These are phyloP conservation scores for Acipenser transmontanus DNA, from an alignment of 2,797 vertebrate genomes.

Conservation along the genomic window DNA sequence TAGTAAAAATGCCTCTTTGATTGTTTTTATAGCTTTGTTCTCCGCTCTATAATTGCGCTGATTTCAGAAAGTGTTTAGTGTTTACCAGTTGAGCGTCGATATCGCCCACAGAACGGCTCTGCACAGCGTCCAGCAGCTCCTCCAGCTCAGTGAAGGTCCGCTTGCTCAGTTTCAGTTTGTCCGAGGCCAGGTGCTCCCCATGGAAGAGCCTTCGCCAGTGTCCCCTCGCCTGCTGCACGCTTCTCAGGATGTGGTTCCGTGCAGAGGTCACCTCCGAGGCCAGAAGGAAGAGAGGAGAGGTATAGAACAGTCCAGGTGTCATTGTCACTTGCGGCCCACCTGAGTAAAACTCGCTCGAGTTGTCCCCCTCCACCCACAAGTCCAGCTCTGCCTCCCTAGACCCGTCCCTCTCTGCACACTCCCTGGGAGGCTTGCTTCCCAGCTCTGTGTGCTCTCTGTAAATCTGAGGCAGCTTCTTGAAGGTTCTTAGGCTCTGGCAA, in stretches of 20 bases:
- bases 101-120: slow-evolving; percentile 84
- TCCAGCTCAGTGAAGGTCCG: slow-evolving; percentile 83
- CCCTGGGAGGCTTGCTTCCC: slow-evolving; percentile 42
- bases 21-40: no score
- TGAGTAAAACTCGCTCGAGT: slow-evolving; percentile 59
- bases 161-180: slow-evolving; percentile 86
- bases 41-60: no score
- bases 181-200: slow-evolving; percentile 82
- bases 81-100: slow-evolving; percentile 91
- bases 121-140: slow-evolving; percentile 86
- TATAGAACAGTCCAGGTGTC: slow-evolving; percentile 57
- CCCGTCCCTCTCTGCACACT: slow-evolving; percentile 43
- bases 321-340: slow-evolving; percentile 40
- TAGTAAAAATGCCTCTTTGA: no score
- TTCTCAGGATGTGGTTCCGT: slow-evolving; percentile 74
- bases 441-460: slow-evolving; percentile 68
- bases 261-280: slow-evolving; percentile 78
- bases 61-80: no score
- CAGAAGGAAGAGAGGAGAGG: slow-evolving; percentile 75
- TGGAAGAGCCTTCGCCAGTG: slow-evolving; percentile 97
- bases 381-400: slow-evolving; percentile 43
- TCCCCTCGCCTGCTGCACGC: slow-evolving; percentile 87
- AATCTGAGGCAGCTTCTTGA: slow-evolving; percentile 83
- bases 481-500: no score
- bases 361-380: slow-evolving; percentile 54